These are phyloP conservation scores for Ameiurus melas DNA, from an alignment of 2,113 vertebrate species.

Conservation along the genomic window DNA sequence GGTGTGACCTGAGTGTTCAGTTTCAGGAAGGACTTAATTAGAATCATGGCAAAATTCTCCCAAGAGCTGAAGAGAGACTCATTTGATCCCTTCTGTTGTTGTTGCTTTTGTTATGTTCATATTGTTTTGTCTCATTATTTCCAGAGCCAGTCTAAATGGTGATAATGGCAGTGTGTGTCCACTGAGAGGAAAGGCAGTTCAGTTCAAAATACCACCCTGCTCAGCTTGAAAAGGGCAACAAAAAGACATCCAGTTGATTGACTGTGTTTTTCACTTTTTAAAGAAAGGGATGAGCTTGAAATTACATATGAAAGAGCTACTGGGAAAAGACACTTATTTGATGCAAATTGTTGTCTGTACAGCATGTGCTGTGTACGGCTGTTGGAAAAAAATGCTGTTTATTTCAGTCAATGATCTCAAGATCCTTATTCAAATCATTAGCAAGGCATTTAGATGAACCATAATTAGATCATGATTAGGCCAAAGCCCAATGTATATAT, in stretches of 20 bases:
- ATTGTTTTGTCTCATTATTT: constrained; percentile 70
- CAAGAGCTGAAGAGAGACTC: constrained; percentile 57
- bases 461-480: constrained; percentile 26
- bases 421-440: constrained; percentile 32
- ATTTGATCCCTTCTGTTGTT: constrained; percentile 64
- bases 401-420: neutral
- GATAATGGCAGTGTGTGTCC: constrained; percentile 52
- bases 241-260: constrained; percentile 37
- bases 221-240: constrained; percentile 47
- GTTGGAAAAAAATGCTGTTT: constrained; percentile 16
- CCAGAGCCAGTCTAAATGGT: constrained; percentile 45
- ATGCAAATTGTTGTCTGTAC: constrained; percentile 24
- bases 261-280: constrained; percentile 13
- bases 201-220: constrained; percentile 38
- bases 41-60: constrained; percentile 66
- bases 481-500: constrained; percentile 12
- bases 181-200: constrained; percentile 35
- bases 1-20: constrained; percentile 64
- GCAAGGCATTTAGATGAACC: constrained; percentile 13
- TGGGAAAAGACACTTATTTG: constrained; percentile 14
- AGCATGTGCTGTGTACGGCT: neutral
- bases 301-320: constrained; percentile 12
- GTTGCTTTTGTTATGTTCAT: constrained; percentile 70
- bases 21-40: constrained; percentile 75
- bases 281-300: constrained; percentile 22